Evolutionary conservation across 2,888 invertebrate genomes (phyloP).

Genomic region (Agonopterix arenella): DNA sequence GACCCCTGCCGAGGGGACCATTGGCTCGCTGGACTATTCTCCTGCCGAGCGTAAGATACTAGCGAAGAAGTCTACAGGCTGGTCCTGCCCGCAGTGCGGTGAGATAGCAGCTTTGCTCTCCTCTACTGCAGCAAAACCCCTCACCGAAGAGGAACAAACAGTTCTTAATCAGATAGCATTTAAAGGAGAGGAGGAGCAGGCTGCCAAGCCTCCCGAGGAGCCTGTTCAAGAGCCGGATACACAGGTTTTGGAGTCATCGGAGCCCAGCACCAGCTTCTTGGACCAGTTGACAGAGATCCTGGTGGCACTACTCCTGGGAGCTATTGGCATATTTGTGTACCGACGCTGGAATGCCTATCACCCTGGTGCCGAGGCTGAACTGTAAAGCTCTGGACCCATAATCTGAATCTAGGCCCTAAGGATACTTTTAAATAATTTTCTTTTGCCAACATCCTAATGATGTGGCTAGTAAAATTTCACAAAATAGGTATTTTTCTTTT

Average conservation of each 20-base stretch:
- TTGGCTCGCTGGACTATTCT: slow-evolving; percentile 93
- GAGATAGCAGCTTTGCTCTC: slow-evolving; percentile 55
- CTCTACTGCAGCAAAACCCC: slow-evolving; percentile 64
- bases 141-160: slow-evolving; percentile 66
- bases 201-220: slow-evolving; percentile 48
- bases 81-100: slow-evolving; percentile 62
- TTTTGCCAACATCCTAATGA: too few species aligned
- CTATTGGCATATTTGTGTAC: slow-evolving; percentile 62
- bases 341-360: slow-evolving; percentile 57
- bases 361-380: slow-evolving; percentile 40
- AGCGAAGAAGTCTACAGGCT: slow-evolving; percentile 82
- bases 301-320: slow-evolving; percentile 59
- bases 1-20: slow-evolving; percentile 91
- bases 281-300: slow-evolving; percentile 64
- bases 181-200: slow-evolving; percentile 66
- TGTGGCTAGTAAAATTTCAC: too few species aligned
- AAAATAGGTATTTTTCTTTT: too few species aligned
- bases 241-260: slow-evolving; percentile 53
- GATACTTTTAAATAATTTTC: too few species aligned
- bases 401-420: too few species aligned
- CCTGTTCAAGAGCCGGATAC: slow-evolving; percentile 43
- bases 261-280: slow-evolving; percentile 50
- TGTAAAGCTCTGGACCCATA: slow-evolving; percentile 25
- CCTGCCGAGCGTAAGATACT: slow-evolving; percentile 88
- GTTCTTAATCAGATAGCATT: slow-evolving; percentile 69